Evolutionary conservation across 2,888 invertebrate genomes (phyloP).

Genomic region (Meghimatium bilineatum): DNA sequence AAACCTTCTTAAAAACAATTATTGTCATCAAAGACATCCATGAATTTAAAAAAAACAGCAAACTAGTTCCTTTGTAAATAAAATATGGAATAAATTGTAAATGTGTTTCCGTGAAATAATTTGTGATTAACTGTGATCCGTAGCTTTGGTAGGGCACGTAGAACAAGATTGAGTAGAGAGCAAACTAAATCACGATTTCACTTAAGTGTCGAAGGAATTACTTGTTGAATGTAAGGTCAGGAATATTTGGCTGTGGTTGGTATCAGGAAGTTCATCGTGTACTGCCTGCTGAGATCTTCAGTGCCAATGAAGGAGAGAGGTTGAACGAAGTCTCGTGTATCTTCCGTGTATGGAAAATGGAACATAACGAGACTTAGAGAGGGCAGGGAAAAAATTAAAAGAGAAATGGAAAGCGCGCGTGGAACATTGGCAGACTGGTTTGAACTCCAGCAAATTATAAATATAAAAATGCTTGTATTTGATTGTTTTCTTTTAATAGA

Average conservation of each 20-base stretch:
- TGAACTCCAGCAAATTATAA: no score
- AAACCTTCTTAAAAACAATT: not conserved
- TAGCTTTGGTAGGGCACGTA: not conserved
- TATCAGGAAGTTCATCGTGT: constrained; percentile 14
- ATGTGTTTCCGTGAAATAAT: not conserved
- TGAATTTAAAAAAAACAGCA: not conserved
- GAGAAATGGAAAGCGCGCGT: not conserved
- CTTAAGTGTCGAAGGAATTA: not conserved
- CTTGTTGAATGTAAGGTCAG: not conserved
- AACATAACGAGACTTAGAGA: not conserved
- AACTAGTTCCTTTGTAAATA: not conserved
- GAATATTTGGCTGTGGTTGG: not conserved
- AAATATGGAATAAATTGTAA: not conserved
- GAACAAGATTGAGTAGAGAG: not conserved
- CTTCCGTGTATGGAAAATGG: not conserved
- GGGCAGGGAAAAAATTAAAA: not conserved
- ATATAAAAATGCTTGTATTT: no score
- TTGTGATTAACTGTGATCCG: not conserved
- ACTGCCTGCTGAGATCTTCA: constrained; percentile 1
- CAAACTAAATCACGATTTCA: not conserved
- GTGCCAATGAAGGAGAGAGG: not conserved
- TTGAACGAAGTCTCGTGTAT: not conserved
- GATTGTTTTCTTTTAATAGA: no score
- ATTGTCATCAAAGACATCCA: not conserved
- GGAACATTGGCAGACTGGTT: not conserved